Evolutionary conservation across 2,888 invertebrate genomes (phyloP).

Genomic region (Pyrochroa serraticornis): DNA sequence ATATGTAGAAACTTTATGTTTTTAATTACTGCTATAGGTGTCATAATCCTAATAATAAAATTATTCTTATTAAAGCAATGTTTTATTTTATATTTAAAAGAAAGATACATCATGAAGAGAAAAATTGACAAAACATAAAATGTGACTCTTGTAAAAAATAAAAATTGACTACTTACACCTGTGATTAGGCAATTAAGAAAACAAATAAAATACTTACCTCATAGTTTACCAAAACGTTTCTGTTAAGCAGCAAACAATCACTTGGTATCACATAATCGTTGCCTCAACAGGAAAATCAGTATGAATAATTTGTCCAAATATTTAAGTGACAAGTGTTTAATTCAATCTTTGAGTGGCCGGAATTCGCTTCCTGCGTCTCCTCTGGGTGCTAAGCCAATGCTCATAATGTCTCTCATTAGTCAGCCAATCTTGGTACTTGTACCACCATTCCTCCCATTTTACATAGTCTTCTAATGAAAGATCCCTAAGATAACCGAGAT

Average conservation of each 20-base stretch:
- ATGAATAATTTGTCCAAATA: slow-evolving; percentile 1
- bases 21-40: no score
- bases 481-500: slow-evolving; percentile 82
- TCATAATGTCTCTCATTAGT: slow-evolving; percentile 81
- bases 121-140: background rate
- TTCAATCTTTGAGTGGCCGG: slow-evolving; percentile 56
- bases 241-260: slow-evolving; percentile 19
- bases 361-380: slow-evolving; percentile 50
- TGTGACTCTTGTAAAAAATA: slow-evolving; percentile 8
- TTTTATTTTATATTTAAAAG: no score
- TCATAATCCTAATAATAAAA: no score
- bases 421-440: slow-evolving; percentile 89
- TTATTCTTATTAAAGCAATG: no score
- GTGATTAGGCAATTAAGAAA: slow-evolving; percentile 8
- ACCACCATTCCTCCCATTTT: slow-evolving; percentile 96
- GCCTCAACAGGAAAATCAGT: background rate
- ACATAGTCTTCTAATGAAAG: slow-evolving; percentile 81
- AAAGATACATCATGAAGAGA: no score
- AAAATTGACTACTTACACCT: slow-evolving; percentile 13
- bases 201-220: slow-evolving; percentile 12
- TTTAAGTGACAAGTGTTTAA: slow-evolving; percentile 32
- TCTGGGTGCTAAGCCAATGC: slow-evolving; percentile 66
- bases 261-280: slow-evolving; percentile 27
- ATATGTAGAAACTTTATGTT: no score
- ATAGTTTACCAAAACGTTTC: slow-evolving; percentile 3